Conservation (phyloP, 1,140 invertebrate species). For the Anastatus disparis region DNA sequence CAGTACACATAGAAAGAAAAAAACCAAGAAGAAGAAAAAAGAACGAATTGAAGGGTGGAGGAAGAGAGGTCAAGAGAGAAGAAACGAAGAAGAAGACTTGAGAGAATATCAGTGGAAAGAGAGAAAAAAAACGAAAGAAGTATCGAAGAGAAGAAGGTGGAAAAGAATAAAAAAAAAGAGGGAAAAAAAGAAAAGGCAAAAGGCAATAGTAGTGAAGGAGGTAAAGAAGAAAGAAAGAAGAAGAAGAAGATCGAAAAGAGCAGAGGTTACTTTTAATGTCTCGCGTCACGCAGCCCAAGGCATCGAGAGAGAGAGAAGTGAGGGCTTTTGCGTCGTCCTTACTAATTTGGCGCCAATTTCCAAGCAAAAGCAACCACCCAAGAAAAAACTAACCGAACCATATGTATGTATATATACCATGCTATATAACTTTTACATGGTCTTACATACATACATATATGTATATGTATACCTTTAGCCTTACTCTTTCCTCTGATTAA, state of each 20-base stretch:
- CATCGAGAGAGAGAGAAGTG: conserved; percentile 38
- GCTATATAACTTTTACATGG: too few species aligned
- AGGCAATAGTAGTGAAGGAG: conserved; percentile 4
- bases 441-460: too few species aligned
- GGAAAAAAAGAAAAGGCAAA: conserved; percentile 31
- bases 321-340: conserved; percentile 62
- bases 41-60: conserved; percentile 25
- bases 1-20: not conserved
- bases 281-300: conserved; percentile 65
- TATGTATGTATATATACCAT: conserved; percentile 56
- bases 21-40: not conserved
- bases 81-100: too few species aligned
- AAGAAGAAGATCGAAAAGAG: too few species aligned
- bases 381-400: conserved; percentile 68
- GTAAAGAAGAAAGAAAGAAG: conserved; percentile 39
- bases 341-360: conserved; percentile 69
- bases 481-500: conserved; percentile 60
- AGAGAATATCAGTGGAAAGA: too few species aligned
- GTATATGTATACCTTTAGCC: too few species aligned
- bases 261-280: conserved; percentile 68
- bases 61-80: conserved; percentile 10
- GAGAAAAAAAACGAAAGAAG: conserved; percentile 16
- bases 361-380: conserved; percentile 65
- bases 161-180: too few species aligned
- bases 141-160: conserved; percentile 27